Conservation (phyloP, 2,888 invertebrate species). For the Trichogramma dendrolimi region DNA sequence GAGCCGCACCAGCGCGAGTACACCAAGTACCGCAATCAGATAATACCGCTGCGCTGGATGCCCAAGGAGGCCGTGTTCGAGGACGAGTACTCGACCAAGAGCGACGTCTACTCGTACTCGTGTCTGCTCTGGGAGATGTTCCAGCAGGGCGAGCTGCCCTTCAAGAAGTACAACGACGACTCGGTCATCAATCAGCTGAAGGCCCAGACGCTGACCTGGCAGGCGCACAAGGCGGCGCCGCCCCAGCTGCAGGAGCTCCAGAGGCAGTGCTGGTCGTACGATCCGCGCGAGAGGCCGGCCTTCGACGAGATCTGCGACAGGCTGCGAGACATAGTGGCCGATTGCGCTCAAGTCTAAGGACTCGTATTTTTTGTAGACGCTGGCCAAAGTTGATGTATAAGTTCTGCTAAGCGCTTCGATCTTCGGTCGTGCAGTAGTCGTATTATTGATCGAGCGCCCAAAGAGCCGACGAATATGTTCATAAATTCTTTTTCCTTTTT, state of each 20-base stretch:
- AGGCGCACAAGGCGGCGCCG: constrained; percentile 61
- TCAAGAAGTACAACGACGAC: constrained; percentile 71
- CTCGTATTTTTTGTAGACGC: no score
- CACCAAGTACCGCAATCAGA: constrained; percentile 76
- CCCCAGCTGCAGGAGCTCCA: constrained; percentile 62
- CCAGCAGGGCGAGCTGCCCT: constrained; percentile 72
- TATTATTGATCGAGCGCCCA: no score
- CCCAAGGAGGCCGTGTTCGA: constrained; percentile 85
- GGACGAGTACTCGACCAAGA: constrained; percentile 87
- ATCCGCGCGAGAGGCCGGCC: constrained; percentile 67
- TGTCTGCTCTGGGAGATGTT: constrained; percentile 88
- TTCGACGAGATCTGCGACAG: constrained; percentile 60
- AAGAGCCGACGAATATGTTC: no score
- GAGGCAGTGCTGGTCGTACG: constrained; percentile 64
- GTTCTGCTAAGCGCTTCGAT: no score
- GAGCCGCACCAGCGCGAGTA: constrained; percentile 90
- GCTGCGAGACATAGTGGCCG: constrained; percentile 52
- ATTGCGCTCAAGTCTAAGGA: no score
- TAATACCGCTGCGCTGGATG: constrained; percentile 86
- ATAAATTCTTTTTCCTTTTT: no score
- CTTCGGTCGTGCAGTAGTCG: no score
- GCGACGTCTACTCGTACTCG: constrained; percentile 89
- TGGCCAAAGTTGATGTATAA: no score
- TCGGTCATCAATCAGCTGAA: constrained; percentile 66
- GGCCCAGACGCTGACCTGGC: constrained; percentile 65